Conservation (phyloP, 1,140 invertebrate genomes). For the Hyposmocoma kahamanoa region DNA sequence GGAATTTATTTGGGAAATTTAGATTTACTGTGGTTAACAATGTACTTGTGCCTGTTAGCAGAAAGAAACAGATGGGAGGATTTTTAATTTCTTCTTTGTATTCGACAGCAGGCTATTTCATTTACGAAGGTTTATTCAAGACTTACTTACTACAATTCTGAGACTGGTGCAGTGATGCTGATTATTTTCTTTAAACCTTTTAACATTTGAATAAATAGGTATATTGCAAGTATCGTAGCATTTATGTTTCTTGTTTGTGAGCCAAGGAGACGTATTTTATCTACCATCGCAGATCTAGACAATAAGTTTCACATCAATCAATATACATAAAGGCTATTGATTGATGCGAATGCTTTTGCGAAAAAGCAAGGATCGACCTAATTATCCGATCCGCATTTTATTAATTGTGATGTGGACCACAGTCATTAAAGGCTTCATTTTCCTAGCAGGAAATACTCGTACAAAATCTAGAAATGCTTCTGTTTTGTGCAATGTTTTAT, state of each 20-base stretch:
- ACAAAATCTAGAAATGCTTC: conserved; percentile 34
- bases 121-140: neutral
- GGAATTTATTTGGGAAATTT: neutral
- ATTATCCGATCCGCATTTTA: conserved; percentile 6
- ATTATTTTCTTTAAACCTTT: conserved; percentile 25
- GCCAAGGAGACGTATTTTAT: neutral
- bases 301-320: conserved; percentile 22
- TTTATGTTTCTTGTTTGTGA: neutral
- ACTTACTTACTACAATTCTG: neutral
- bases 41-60: neutral
- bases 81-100: neutral
- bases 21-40: neutral
- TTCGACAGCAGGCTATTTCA: neutral
- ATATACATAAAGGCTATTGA: too few species aligned
- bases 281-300: conserved; percentile 20
- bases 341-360: conserved; percentile 23
- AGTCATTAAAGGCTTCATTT: conserved; percentile 2
- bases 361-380: conserved; percentile 16
- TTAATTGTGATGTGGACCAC: too few species aligned
- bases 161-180: conserved; percentile 10
- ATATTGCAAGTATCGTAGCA: conserved; percentile 15
- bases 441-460: conserved; percentile 13
- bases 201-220: conserved; percentile 24
- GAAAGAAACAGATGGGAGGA: neutral
- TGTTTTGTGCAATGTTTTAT: conserved; percentile 32